A percentile compares a stretch with the other conserved stretches of the same genome.
Conservation (phyloP, 1,140 invertebrate genomes). For the Tetramorium parvispinum region DNA sequence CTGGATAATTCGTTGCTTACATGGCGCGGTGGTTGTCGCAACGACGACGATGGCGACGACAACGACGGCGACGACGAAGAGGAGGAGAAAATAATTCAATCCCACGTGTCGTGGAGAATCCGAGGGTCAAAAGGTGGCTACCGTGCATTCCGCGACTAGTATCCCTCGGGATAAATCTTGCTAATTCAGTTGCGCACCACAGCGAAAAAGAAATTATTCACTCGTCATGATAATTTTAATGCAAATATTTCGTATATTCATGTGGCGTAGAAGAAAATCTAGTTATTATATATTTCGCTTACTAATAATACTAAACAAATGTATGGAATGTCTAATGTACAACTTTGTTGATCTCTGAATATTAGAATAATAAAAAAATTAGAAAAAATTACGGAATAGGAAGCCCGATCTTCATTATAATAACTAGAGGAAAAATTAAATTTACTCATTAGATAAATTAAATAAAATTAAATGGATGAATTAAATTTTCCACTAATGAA, state of each 20-base stretch:
- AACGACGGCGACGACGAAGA: neutral
- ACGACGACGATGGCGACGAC: neutral
- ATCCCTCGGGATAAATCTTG: conserved; percentile 56
- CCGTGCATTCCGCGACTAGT: neutral
- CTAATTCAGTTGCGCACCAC: conserved; percentile 52
- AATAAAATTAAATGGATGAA: neutral
- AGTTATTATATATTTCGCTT: neutral
- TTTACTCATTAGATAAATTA: neutral
- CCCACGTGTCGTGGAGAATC: conserved; percentile 12
- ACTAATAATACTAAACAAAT: neutral
- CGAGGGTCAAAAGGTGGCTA: conserved; percentile 52
- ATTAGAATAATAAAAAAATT: neutral
- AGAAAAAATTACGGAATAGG: neutral
- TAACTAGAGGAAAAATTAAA: neutral
- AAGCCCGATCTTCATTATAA: too few relatives aligned
- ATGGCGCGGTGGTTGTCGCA: conserved; percentile 8
- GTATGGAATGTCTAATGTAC: neutral
- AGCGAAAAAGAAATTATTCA: conserved; percentile 21
- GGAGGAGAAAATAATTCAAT: conserved; percentile 66
- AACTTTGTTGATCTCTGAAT: neutral
- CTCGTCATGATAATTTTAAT: neutral
- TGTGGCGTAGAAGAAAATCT: neutral
- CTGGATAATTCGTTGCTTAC: conserved; percentile 63
- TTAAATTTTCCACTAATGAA: neutral
- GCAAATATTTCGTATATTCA: neutral